Evolutionary conservation across 1,140 invertebrate genomes (phyloP).

Genomic region (Trichoplusia ni): DNA sequence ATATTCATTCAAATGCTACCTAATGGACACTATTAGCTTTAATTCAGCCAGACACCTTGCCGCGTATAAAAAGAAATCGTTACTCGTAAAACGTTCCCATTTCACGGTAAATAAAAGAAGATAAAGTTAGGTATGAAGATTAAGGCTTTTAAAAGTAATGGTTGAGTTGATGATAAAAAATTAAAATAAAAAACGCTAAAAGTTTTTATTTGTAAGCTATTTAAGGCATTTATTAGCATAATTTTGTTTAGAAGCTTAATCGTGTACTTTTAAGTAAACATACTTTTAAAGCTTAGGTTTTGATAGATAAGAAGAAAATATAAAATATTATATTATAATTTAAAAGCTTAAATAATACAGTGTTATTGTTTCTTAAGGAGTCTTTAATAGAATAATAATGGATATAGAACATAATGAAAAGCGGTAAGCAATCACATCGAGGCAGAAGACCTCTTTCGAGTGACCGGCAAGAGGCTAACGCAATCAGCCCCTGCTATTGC

Average conservation of each 20-base stretch:
- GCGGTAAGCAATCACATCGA: slow-evolving; percentile 24
- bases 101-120: slow-evolving; percentile 23
- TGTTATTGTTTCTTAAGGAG: not conserved
- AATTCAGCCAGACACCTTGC: slow-evolving; percentile 8
- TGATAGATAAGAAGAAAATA: not conserved
- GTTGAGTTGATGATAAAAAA: slow-evolving; percentile 15
- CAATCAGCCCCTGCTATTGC: slow-evolving; percentile 51
- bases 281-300: not conserved
- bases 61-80: slow-evolving; percentile 14
- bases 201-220: slow-evolving; percentile 20
- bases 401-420: slow-evolving; percentile 17
- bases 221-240: too few relatives aligned
- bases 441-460: slow-evolving; percentile 17
- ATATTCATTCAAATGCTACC: not conserved
- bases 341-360: not conserved
- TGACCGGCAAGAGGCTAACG: slow-evolving; percentile 43
- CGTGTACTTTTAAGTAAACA: too few relatives aligned
- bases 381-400: slow-evolving; percentile 16
- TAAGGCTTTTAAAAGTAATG: slow-evolving; percentile 31
- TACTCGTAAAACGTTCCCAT: slow-evolving; percentile 26
- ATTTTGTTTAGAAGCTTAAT: too few relatives aligned
- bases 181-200: slow-evolving; percentile 14
- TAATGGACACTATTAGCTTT: slow-evolving; percentile 24
- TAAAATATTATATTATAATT: not conserved
- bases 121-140: slow-evolving; percentile 24